Conservation (phyloP, 2,113 vertebrate species). For the Bostrychus sinensis region DNA sequence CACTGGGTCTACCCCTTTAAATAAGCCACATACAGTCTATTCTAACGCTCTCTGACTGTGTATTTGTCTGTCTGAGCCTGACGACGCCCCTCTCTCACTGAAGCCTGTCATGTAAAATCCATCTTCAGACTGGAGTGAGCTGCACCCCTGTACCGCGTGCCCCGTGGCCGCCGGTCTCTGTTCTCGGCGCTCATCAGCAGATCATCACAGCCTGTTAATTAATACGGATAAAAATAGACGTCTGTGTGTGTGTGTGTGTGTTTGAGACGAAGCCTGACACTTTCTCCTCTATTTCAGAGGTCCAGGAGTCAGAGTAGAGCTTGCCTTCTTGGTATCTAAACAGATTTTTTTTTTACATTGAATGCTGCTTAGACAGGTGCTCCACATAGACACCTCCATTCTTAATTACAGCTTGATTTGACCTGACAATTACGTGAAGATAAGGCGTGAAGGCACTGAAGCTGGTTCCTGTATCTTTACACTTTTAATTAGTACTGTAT, state of each 20-base stretch:
- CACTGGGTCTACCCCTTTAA: too few relatives aligned
- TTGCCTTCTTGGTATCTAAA: not conserved
- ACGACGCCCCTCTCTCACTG: slow-evolving; percentile 55
- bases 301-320: not conserved
- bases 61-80: too few relatives aligned
- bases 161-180: slow-evolving; percentile 32
- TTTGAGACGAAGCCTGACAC: not conserved
- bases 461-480: not conserved
- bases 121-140: slow-evolving; percentile 30
- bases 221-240: slow-evolving; percentile 63
- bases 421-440: not conserved
- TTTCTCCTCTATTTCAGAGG: not conserved
- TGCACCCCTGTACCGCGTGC: slow-evolving; percentile 8
- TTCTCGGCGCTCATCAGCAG: slow-evolving; percentile 59
- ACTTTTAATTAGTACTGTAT: slow-evolving; percentile 4
- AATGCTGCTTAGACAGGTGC: not conserved
- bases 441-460: not conserved
- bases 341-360: not conserved
- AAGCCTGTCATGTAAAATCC: slow-evolving; percentile 64
- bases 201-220: slow-evolving; percentile 65
- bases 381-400: not conserved
- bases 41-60: too few relatives aligned
- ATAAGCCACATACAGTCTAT: too few relatives aligned
- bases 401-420: slow-evolving; percentile 10
- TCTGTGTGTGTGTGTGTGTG: too few relatives aligned